phyloP scores from a whole-genome alignment of 2,888 invertebrate genomes.

The Ochropleura plecta region DNA sequence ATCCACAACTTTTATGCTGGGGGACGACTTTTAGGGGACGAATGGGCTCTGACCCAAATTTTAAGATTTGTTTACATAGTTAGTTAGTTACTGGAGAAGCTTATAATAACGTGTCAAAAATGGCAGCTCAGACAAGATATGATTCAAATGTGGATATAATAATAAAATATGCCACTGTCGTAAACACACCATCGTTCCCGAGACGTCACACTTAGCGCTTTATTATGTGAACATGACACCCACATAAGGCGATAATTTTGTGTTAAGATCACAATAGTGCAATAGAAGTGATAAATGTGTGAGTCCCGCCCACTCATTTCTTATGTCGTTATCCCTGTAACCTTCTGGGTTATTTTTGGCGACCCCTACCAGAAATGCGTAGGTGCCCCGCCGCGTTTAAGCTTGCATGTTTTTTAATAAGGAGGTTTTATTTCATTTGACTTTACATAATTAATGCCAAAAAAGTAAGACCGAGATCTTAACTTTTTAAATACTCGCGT shows the following conservation, averaged over 20 bases:
- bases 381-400: background rate
- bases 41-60: no score
- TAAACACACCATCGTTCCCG: constrained; percentile 1
- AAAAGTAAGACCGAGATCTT: background rate
- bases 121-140: no score
- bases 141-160: no score
- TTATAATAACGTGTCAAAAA: no score
- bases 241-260: constrained; percentile 37
- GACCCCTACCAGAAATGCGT: constrained; percentile 25
- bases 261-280: constrained; percentile 47
- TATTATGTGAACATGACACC: constrained; percentile 19
- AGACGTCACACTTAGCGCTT: background rate
- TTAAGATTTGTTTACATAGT: no score
- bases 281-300: constrained; percentile 46
- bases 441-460: background rate
- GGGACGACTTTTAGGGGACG: no score
- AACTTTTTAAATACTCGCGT: background rate
- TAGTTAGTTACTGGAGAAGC: no score
- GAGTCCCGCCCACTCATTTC: constrained; percentile 46
- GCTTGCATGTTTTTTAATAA: constrained; percentile 23
- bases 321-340: constrained; percentile 38
- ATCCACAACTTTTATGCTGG: no score
- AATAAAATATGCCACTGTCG: background rate
- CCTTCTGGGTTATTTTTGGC: constrained; percentile 49
- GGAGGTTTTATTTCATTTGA: background rate